Evolutionary conservation across 2,888 invertebrate genomes (phyloP).

Genomic region (Habroteleia sp.): DNA sequence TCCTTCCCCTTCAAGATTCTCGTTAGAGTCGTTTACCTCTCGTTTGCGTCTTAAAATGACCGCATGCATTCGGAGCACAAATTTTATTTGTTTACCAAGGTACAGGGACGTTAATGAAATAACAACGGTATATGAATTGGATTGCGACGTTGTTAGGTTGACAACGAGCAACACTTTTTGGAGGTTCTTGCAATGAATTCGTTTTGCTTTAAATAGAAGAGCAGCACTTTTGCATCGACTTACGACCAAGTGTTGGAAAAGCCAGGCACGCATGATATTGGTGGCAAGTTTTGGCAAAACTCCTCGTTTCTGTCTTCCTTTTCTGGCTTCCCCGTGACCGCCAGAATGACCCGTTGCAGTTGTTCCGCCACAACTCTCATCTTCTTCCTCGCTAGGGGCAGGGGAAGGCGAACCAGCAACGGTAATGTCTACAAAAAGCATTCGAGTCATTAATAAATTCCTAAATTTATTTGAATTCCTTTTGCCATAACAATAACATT

Average conservation of each 20-base stretch:
- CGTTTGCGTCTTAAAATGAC: too few relatives aligned
- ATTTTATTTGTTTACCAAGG: too few relatives aligned
- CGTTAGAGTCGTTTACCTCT: too few relatives aligned
- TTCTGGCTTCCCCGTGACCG: slow-evolving; percentile 81
- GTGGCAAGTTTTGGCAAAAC: slow-evolving; percentile 97
- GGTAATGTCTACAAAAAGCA: slow-evolving; percentile 74
- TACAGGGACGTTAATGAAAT: too few relatives aligned
- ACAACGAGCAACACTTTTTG: too few relatives aligned
- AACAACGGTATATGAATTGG: too few relatives aligned
- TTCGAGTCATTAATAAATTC: background rate
- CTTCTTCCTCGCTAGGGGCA: slow-evolving; percentile 81
- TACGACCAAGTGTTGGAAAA: slow-evolving; percentile 97
- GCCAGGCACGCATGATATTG: slow-evolving; percentile 97
- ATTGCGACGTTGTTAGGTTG: too few relatives aligned
- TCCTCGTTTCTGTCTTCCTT: slow-evolving; percentile 90
- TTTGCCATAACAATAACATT: too few relatives aligned
- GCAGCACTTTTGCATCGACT: slow-evolving; percentile 79
- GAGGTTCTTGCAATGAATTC: too few relatives aligned
- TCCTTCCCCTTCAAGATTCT: too few relatives aligned
- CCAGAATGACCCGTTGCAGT: slow-evolving; percentile 82
- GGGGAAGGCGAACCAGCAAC: slow-evolving; percentile 84
- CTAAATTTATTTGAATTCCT: background rate
- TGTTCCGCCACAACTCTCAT: slow-evolving; percentile 76
- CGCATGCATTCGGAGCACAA: too few relatives aligned
- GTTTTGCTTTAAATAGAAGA: too few relatives aligned